A percentile compares a stretch with the other conserved stretches of the same genome.
phyloP scores from a whole-genome alignment of 2,888 invertebrate genomes.

The Nemoura dubitans region DNA sequence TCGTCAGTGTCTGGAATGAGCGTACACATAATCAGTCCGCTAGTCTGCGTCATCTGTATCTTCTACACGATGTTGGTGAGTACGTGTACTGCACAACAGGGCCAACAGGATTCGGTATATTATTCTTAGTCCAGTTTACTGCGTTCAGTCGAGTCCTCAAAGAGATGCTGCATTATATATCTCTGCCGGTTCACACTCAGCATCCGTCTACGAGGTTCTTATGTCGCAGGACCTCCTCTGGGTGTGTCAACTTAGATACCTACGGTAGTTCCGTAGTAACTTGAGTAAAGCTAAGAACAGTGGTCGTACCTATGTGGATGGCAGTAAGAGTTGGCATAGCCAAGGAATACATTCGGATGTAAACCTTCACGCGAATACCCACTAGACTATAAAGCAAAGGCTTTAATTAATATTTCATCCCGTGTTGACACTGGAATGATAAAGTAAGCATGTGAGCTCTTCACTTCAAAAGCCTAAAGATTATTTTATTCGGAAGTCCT shows the following conservation, averaged over 20 bases:
- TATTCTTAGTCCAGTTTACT: background rate
- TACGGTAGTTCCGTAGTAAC: background rate
- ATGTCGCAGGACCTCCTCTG: background rate
- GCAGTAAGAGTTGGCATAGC: background rate
- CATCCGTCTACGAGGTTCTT: background rate
- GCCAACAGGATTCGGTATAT: background rate
- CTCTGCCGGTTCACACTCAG: background rate
- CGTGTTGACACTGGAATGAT: background rate
- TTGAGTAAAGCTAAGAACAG: background rate
- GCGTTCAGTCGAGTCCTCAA: background rate
- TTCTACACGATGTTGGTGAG: slow-evolving; percentile 78
- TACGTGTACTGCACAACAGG: background rate
- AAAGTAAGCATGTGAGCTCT: background rate
- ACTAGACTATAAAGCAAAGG: background rate
- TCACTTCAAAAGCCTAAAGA: background rate
- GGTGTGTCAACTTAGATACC: background rate
- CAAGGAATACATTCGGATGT: background rate
- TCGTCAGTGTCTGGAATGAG: slow-evolving; percentile 72
- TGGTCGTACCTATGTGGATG: background rate
- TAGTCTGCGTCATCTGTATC: slow-evolving; percentile 75
- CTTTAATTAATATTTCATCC: background rate
- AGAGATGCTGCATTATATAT: background rate
- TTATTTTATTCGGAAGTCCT: background rate
- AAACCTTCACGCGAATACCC: background rate
- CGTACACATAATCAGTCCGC: slow-evolving; percentile 70